Base-by-base conservation (phyloP, 2,888 invertebrate species). In the Drosophila colorata region DNA sequence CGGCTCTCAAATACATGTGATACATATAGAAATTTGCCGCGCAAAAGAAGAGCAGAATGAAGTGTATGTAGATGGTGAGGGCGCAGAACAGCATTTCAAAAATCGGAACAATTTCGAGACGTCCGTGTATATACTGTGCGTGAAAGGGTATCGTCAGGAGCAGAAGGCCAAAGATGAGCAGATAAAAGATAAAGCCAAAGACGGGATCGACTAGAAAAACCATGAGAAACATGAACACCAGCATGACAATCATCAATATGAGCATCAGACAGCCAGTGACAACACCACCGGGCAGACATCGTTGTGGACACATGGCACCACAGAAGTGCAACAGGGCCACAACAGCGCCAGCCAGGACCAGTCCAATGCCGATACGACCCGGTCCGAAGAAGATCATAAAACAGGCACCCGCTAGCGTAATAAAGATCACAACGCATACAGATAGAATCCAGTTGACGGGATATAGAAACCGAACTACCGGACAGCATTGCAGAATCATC, bases 1-100 rank as follows among this genome's bases (percentile, higher is more conserved):
- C 14, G 2, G 4, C 38, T 8, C 1, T 14, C 14, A 6, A 0
- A 8, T 33, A n/a, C 8, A 25, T 4, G 18, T 11, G 0, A 28
- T 57, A 64, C 16, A 9, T 2, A 2, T 37, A 47, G 9, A 70
- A 52, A 18, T 35, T 18, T 2, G 7, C 11, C 0, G 66, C 11
- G 14, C 47, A 56, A 13, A 18, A 11, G 11, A 56, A 33, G 1
- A 35, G 0, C 1, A 47, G 1, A 0, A 38, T 0, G 7, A 57
- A 82, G 14, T 82, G 44, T 6, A 74, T 9, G 33, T 46, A 77
- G 4, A 78, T 18, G 1, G 33, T 41, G 20, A 60, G 16, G 4
- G 71, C 18, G 13, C 68, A 69, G 11, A 14, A 23, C 6, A 61
- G 20, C 23, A 31, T 0, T 4, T 83, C 64, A 4, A 37, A 8